These are phyloP conservation scores for Yponomeuta cagnagella DNA, from an alignment of 2,888 invertebrate genomes.

Conservation along the genomic window DNA sequence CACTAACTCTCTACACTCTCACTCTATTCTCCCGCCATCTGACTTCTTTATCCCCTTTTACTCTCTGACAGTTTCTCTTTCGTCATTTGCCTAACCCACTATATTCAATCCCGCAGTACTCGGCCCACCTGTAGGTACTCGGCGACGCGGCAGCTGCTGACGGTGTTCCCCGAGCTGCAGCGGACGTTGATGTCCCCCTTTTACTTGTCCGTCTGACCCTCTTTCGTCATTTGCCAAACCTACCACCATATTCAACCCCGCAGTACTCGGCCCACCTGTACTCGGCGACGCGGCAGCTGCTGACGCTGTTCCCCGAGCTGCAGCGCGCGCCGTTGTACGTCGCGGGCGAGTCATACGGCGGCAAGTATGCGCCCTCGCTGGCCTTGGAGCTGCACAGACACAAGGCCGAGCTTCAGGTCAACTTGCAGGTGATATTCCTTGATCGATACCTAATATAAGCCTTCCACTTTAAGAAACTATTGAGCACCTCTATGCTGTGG, in stretches of 20 bases:
- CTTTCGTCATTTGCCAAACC: no score
- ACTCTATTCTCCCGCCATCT: no score
- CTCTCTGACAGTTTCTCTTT: no score
- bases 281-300: constrained; percentile 63
- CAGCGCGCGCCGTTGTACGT: constrained; percentile 75
- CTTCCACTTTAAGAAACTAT: no score
- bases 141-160: constrained; percentile 76
- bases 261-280: constrained; percentile 57
- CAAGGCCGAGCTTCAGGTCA: constrained; percentile 45
- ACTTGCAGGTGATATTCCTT: constrained; percentile 51
- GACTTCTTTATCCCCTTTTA: no score
- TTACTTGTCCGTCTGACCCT: no score
- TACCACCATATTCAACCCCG: no score
- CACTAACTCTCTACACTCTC: no score
- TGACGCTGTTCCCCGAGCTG: constrained; percentile 76
- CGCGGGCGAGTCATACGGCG: constrained; percentile 80
- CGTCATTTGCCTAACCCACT: no score
- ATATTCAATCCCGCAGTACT: constrained; percentile 40
- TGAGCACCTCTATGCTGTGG: no score
- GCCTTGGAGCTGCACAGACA: constrained; percentile 70
- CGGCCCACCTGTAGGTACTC: constrained; percentile 68
- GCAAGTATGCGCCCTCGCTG: constrained; percentile 76
- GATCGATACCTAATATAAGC: no score
- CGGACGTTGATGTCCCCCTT: no score
- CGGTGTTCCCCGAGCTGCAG: constrained; percentile 73